These are phyloP conservation scores for Hydrotaea diabolus DNA, from an alignment of 2,888 invertebrate species.

Conservation along the genomic window DNA sequence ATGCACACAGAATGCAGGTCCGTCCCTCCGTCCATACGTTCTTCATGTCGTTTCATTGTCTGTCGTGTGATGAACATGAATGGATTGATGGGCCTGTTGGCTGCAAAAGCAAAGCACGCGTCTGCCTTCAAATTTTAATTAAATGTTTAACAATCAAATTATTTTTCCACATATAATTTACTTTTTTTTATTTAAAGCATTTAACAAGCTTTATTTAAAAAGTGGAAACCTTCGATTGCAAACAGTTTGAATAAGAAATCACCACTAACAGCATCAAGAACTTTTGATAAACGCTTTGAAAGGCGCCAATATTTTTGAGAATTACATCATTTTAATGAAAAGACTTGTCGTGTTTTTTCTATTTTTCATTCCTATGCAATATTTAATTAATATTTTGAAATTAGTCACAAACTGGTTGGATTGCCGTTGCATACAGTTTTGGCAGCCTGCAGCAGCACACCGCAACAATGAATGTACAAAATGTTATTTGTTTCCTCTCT, in stretches of 20 bases:
- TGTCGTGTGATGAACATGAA: background rate
- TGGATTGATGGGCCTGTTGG: background rate
- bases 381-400: conserved; percentile 31
- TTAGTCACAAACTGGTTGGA: conserved; percentile 46
- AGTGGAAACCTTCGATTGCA: conserved; percentile 18
- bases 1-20: no score
- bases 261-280: background rate
- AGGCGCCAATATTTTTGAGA: conserved; percentile 26
- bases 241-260: background rate
- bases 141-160: conserved; percentile 21
- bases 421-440: background rate
- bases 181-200: conserved; percentile 2
- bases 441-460: background rate
- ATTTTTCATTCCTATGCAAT: background rate
- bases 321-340: conserved; percentile 38
- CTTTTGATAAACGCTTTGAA: background rate
- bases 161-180: conserved; percentile 4
- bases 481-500: background rate
- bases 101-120: conserved; percentile 39
- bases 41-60: background rate
- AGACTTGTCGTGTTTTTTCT: background rate
- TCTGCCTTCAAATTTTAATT: conserved; percentile 48
- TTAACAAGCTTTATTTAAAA: background rate
- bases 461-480: background rate
- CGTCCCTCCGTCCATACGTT: background rate